Percentiles rank a stretch among this genome's conserved stretches.
These are phyloP conservation scores for Potamarius usumacintae DNA, from an alignment of 2,113 vertebrate genomes.

Conservation along the genomic window DNA sequence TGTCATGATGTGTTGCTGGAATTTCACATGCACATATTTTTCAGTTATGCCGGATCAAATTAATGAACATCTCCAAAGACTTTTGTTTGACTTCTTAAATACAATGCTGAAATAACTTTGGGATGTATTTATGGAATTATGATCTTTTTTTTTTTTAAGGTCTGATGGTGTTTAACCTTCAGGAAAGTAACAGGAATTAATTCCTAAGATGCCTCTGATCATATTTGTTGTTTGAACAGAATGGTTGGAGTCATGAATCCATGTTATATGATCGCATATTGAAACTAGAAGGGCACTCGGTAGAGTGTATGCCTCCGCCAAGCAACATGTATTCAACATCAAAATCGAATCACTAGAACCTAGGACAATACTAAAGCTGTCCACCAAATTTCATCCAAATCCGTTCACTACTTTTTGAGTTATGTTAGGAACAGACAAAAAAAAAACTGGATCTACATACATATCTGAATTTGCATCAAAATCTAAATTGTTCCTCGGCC, in stretches of 20 bases:
- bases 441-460: too few relatives aligned
- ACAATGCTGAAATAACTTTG: not conserved
- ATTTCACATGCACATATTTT: slow-evolving; percentile 1
- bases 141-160: not conserved
- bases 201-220: not conserved
- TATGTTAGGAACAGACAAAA: too few relatives aligned
- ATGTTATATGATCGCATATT: not conserved
- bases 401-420: too few relatives aligned
- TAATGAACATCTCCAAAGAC: not conserved
- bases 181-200: not conserved
- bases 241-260: not conserved
- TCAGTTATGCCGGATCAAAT: not conserved
- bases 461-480: too few relatives aligned
- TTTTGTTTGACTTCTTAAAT: not conserved
- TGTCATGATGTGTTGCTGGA: not conserved
- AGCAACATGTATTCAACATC: too few relatives aligned
- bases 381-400: too few relatives aligned
- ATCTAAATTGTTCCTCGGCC: too few relatives aligned
- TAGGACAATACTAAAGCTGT: too few relatives aligned
- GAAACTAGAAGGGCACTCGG: too few relatives aligned
- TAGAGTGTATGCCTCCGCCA: too few relatives aligned
- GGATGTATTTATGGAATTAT: not conserved
- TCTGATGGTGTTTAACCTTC: not conserved
- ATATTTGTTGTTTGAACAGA: not conserved
- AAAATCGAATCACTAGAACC: too few relatives aligned